Evolutionary conservation across 1,140 invertebrate species (phyloP), one percentile per base, ranked within the genome.

Genomic region (Bathynomus jamesi): DNA sequence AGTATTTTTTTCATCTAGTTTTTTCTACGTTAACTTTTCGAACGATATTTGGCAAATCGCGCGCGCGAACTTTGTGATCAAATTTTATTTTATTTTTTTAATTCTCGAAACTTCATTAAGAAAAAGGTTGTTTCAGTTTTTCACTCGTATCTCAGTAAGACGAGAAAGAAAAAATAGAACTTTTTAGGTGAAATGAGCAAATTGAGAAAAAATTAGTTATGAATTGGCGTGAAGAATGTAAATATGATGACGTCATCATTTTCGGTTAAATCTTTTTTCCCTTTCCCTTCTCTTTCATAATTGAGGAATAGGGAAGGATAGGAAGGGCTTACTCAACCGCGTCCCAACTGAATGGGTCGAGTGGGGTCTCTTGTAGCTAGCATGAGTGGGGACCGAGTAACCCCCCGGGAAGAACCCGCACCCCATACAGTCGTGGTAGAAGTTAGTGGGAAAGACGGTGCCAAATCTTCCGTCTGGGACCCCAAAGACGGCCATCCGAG

Each of bases 331-430:
- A 53, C 40, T 53, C 21, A 21, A 17, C 40, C 2, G 40, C 13
- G 13, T 21, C 21, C 21, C 74, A 73, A 65, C 75, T 76, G 70
- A 67, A 77, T 77, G 76, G 76, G 70, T 77, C 76, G 76, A 68
- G 76, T 77, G 31, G 76, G 76, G 69, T 71, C 70, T 53, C 62
- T 77, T 61, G 76, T 77, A 60, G 76, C 61, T 61, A 77, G 76
- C 72, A 77, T 77, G 76, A 77, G 76, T 72, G 76, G 76, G 32
- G 76, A 77, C 68, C 32, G 72, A 67, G 76, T 77, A 60, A 77
- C 76, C 17, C 76, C 76, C 25, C 76, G 76, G 63, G 76, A 77
- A 65, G 73, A 74, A 72, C 70, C 76, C 46, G 73, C 72, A 53
- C 73, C 73, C 28, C 73, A 72, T 53, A 72, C 71, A 30, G 76